These are phyloP conservation scores for Psilanteris sp. DNA, from an alignment of 1,140 invertebrate genomes.

Conservation along the genomic window DNA sequence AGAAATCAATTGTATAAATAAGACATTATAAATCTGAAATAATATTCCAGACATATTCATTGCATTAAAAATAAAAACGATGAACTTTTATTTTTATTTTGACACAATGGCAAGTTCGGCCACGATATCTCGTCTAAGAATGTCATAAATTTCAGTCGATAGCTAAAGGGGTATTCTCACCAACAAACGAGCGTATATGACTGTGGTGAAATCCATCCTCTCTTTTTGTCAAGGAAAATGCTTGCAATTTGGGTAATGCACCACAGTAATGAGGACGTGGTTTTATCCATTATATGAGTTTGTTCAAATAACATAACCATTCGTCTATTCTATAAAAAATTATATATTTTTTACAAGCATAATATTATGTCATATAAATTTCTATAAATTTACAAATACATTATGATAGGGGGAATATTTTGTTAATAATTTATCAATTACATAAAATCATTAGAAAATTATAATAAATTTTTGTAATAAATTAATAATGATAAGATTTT, in stretches of 20 bases:
- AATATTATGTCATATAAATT: background rate
- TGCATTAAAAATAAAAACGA: too few relatives aligned
- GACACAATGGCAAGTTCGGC: too few relatives aligned
- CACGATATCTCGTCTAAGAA: too few relatives aligned
- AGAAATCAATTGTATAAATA: too few relatives aligned
- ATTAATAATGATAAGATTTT: too few relatives aligned
- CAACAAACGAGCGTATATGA: constrained; percentile 62
- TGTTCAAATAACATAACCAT: constrained; percentile 37
- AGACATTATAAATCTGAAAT: too few relatives aligned
- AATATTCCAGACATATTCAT: too few relatives aligned
- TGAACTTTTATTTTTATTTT: too few relatives aligned
- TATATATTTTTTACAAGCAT: constrained; percentile 4
- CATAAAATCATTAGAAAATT: too few relatives aligned
- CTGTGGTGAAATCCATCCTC: constrained; percentile 31
- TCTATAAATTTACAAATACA: background rate
- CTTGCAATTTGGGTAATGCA: constrained; percentile 67
- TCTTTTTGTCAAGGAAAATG: constrained; percentile 53
- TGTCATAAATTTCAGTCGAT: constrained; percentile 65
- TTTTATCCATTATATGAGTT: constrained; percentile 27
- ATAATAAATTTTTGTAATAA: too few relatives aligned
- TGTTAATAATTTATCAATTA: too few relatives aligned
- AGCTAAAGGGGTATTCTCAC: constrained; percentile 63
- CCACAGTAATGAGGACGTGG: constrained; percentile 60
- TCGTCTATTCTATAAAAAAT: too few relatives aligned
- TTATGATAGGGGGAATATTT: background rate